Evolutionary conservation across 2,888 invertebrate species (phyloP).

Genomic region (Pardosa pseudoannulata): DNA sequence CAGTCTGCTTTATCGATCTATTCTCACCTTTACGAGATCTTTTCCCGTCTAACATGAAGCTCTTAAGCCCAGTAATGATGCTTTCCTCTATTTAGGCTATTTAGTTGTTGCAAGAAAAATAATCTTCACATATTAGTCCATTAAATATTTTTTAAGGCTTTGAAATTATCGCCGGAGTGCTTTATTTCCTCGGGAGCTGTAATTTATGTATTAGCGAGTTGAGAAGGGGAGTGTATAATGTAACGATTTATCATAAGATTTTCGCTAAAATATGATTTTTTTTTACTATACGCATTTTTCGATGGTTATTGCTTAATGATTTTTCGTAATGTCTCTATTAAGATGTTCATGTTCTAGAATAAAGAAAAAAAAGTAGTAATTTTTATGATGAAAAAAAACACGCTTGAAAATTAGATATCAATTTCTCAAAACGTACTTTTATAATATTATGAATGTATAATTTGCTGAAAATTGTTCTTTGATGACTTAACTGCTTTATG

Average conservation of each 20-base stretch:
- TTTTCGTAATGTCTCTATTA: conserved; percentile 10
- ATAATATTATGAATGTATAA: too few species aligned
- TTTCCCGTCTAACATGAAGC: conserved; percentile 34
- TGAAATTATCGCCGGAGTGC: neutral
- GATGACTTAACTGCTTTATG: too few species aligned
- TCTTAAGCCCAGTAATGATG: conserved; percentile 47
- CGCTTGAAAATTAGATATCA: neutral
- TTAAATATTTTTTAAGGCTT: conserved; percentile 37
- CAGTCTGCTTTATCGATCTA: conserved; percentile 43
- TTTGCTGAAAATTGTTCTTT: too few species aligned
- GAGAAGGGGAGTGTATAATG: conserved; percentile 13
- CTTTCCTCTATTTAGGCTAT: conserved; percentile 31
- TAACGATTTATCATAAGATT: conserved; percentile 19
- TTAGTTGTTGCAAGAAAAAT: conserved; percentile 22
- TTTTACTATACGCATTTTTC: neutral
- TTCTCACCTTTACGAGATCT: conserved; percentile 47
- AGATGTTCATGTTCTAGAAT: neutral
- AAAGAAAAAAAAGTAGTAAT: neutral
- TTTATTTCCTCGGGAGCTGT: neutral
- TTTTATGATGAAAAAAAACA: neutral
- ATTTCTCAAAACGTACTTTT: neutral
- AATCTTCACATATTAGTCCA: conserved; percentile 41
- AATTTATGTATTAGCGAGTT: conserved; percentile 22
- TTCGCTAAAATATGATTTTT: neutral
- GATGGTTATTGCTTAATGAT: conserved; percentile 13